These are phyloP conservation scores for Neolamprologus fasciatus DNA, from an alignment of 2,113 vertebrate species.

Conservation along the genomic window DNA sequence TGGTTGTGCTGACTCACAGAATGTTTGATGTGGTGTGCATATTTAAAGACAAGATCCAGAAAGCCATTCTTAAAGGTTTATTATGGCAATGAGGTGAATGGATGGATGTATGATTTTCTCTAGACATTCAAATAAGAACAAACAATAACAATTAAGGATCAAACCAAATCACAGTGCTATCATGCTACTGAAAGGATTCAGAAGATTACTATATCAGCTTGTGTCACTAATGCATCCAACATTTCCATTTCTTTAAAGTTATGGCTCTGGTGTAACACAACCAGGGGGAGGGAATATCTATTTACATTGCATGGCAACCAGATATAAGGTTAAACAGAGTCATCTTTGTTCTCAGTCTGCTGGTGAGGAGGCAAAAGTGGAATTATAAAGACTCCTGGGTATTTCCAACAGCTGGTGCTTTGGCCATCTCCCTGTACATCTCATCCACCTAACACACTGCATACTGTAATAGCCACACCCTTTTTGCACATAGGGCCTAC, in stretches of 20 bases:
- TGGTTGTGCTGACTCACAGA: not conserved
- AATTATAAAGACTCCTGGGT: not conserved
- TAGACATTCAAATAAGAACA: not conserved
- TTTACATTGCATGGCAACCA: not conserved
- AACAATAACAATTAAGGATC: not conserved
- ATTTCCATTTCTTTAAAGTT: not conserved
- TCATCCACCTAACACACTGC: not conserved
- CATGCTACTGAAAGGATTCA: not conserved
- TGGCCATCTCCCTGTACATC: not conserved
- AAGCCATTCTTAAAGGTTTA: not conserved
- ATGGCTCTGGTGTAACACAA: not conserved
- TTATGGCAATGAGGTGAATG: not conserved
- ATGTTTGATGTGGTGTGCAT: fast-evolving
- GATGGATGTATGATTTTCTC: fast-evolving
- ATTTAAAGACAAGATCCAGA: not conserved
- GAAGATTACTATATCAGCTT: not conserved
- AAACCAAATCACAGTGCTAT: not conserved
- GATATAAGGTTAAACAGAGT: not conserved
- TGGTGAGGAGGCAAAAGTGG: not conserved
- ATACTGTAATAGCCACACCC: not conserved
- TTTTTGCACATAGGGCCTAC: not conserved
- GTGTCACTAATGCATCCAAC: not conserved
- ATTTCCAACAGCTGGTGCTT: not conserved
- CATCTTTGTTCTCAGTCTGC: not conserved
- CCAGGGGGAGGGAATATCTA: not conserved